These are phyloP conservation scores for Fistularia tabacaria DNA, from an alignment of 2,797 vertebrate genomes.

Conservation along the genomic window DNA sequence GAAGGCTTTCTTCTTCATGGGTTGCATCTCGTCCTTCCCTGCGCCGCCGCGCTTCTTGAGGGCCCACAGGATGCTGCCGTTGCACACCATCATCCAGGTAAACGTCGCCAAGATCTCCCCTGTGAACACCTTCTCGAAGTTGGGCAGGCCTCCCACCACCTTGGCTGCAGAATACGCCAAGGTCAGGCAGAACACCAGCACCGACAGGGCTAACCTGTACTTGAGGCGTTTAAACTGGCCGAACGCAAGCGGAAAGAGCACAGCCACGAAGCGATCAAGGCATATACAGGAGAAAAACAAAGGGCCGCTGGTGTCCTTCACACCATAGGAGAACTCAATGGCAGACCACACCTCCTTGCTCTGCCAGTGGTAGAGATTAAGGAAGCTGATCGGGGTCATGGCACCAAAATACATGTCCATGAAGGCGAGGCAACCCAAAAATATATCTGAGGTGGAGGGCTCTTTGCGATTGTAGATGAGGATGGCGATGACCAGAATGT, in stretches of 20 bases:
- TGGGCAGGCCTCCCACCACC: slow-evolving; percentile 56
- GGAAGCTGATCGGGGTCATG: slow-evolving; percentile 64
- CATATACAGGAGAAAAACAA: slow-evolving; percentile 79
- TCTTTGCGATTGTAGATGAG: slow-evolving; percentile 68
- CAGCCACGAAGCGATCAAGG: slow-evolving; percentile 75
- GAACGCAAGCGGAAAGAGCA: slow-evolving; percentile 72
- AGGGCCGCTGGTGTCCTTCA: slow-evolving; percentile 77
- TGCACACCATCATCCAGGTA: slow-evolving; percentile 73
- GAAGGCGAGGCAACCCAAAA: slow-evolving; percentile 72
- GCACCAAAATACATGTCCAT: slow-evolving; percentile 74
- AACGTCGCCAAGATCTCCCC: slow-evolving; percentile 68
- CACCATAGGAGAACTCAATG: slow-evolving; percentile 69
- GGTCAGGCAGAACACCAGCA: slow-evolving; percentile 66
- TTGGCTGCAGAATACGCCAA: slow-evolving; percentile 74
- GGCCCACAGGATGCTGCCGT: slow-evolving; percentile 67
- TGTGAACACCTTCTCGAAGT: slow-evolving; percentile 77
- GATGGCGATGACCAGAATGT: slow-evolving; percentile 67
- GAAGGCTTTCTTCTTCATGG: slow-evolving; percentile 79
- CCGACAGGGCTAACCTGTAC: slow-evolving; percentile 65
- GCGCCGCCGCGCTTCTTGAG: slow-evolving; percentile 64
- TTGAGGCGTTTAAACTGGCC: slow-evolving; percentile 63
- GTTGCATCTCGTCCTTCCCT: slow-evolving; percentile 77
- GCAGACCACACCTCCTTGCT: slow-evolving; percentile 58
- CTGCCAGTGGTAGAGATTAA: slow-evolving; percentile 70
- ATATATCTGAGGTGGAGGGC: slow-evolving; percentile 74